These are phyloP conservation scores for Meandrusa payeni DNA, from an alignment of 2,888 invertebrate species.

Conservation along the genomic window DNA sequence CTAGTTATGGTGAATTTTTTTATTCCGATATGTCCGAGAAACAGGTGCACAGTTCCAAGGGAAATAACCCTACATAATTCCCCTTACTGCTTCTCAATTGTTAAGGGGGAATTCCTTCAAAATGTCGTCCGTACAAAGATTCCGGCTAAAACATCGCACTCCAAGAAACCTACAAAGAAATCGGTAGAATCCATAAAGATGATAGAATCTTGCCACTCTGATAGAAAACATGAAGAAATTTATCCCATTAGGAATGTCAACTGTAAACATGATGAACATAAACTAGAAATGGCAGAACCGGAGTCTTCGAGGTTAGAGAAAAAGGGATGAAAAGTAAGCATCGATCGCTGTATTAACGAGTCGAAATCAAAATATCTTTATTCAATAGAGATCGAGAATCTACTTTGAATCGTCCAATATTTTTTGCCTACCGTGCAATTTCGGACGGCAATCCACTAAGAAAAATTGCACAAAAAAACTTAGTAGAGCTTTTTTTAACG, in stretches of 20 bases:
- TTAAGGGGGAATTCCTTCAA: conserved; percentile 23
- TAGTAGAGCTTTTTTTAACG: too few relatives aligned
- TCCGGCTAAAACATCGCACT: neutral
- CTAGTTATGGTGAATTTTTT: conserved; percentile 26
- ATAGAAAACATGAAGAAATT: conserved; percentile 39
- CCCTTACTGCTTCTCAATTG: conserved; percentile 20
- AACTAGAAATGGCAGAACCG: conserved; percentile 38
- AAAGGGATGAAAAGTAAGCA: too few relatives aligned
- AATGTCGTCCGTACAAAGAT: conserved; percentile 11
- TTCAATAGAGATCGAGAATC: too few relatives aligned
- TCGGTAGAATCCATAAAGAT: conserved; percentile 35
- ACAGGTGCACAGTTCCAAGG: conserved; percentile 1
- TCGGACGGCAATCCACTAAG: too few relatives aligned
- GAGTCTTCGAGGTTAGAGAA: conserved; percentile 35
- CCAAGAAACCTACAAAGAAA: conserved; percentile 25
- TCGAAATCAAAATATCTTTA: too few relatives aligned
- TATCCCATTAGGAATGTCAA: conserved; percentile 40
- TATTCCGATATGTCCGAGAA: conserved; percentile 20
- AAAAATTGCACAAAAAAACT: too few relatives aligned
- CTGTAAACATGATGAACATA: conserved; percentile 41
- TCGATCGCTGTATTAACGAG: too few relatives aligned
- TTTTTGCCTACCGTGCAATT: too few relatives aligned
- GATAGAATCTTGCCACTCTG: conserved; percentile 44
- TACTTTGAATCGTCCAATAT: too few relatives aligned
- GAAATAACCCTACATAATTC: conserved; percentile 1